Percentiles rank a stretch among this genome's conserved stretches.
Evolutionary conservation across 53 echinoderm and acorn worm genomes (phyloP).

Genomic region (Echinometra lucunter): DNA sequence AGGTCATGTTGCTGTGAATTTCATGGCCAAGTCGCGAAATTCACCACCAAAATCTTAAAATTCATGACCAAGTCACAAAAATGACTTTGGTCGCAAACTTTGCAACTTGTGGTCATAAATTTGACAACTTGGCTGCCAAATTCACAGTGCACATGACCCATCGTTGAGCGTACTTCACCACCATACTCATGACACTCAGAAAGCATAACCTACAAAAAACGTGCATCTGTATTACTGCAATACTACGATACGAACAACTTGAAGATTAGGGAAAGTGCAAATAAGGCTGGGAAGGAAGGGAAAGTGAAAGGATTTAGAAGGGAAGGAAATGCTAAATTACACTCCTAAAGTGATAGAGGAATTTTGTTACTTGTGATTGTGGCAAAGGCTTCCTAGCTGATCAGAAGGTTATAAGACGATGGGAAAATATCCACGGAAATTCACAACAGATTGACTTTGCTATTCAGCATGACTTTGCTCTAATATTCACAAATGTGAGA

Average conservation of each 20-base stretch:
- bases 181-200: too few species aligned
- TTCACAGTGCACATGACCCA: too few species aligned
- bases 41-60: too few species aligned
- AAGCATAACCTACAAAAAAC: too few species aligned
- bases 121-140: too few species aligned
- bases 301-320: conserved; percentile 12
- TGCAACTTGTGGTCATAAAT: too few species aligned
- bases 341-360: neutral
- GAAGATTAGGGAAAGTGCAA: neutral
- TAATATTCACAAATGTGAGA: neutral
- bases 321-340: conserved; percentile 37
- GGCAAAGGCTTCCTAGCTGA: neutral
- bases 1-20: too few species aligned
- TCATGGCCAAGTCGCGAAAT: too few species aligned
- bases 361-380: neutral
- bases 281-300: neutral
- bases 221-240: neutral
- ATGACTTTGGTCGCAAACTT: too few species aligned
- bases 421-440: neutral
- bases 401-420: neutral
- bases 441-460: neutral
- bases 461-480: neutral
- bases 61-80: too few species aligned
- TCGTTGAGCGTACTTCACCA: too few species aligned
- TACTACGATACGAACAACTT: neutral